Evolutionary conservation across 2,797 vertebrate genomes (phyloP).

Genomic region (Pseudopleuronectes americanus): DNA sequence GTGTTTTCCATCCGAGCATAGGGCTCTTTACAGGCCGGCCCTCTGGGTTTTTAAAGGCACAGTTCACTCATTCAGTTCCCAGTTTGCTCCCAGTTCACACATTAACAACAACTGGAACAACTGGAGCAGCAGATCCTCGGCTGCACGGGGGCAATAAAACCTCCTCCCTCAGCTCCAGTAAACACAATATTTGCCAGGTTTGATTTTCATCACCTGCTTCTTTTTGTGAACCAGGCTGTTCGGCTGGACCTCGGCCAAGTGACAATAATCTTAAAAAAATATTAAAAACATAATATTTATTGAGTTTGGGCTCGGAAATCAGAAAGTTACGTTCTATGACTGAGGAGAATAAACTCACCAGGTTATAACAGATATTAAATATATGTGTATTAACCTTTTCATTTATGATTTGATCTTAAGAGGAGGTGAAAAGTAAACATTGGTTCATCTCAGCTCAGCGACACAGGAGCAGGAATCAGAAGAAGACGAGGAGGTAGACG

Average conservation of each 20-base stretch:
- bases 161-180: constrained; percentile 3
- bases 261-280: background rate
- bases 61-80: constrained; percentile 25
- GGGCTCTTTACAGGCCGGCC: constrained; percentile 34
- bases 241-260: constrained; percentile 2
- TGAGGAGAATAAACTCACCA: no score
- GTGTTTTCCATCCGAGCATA: background rate
- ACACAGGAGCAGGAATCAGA: no score
- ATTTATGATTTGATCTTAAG: no score
- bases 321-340: no score
- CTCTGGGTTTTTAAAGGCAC: constrained; percentile 78
- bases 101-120: constrained; percentile 63
- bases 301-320: no score
- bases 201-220: constrained; percentile 34
- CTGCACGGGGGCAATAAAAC: constrained; percentile 29
- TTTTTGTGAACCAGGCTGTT: background rate
- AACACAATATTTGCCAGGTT: constrained; percentile 42
- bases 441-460: no score
- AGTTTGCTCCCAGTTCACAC: constrained; percentile 65
- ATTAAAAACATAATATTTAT: background rate
- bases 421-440: no score
- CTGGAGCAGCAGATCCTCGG: constrained; percentile 51
- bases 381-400: no score
- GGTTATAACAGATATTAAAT: no score
- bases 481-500: no score